Conservation (phyloP, 2,888 invertebrate genomes). For the Xestia rhomboidea region DNA sequence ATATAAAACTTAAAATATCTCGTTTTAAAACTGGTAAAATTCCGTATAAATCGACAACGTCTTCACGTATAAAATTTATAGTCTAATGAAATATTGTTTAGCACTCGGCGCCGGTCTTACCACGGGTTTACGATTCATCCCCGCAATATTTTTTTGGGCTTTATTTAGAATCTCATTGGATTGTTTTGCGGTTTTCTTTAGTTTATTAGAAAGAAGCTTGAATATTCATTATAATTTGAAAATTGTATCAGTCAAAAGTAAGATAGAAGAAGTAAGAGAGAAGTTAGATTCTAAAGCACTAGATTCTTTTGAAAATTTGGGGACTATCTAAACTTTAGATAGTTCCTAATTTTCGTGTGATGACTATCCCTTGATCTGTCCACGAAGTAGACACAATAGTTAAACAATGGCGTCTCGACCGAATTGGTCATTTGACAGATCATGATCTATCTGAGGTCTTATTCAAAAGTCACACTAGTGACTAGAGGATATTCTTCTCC, state of each 20-base stretch:
- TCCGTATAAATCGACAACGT: constrained; percentile 64
- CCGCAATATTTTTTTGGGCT: constrained; percentile 3
- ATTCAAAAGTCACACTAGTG: background rate
- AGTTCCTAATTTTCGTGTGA: background rate
- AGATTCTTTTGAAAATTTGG: too few species aligned
- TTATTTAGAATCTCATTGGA: constrained; percentile 14
- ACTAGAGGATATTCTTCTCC: background rate
- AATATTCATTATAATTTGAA: constrained; percentile 18
- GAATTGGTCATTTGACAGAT: too few species aligned
- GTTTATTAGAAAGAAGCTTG: background rate
- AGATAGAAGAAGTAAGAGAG: too few species aligned
- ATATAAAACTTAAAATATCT: constrained; percentile 51
- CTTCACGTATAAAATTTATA: constrained; percentile 73
- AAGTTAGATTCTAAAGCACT: too few species aligned
- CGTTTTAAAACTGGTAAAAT: constrained; percentile 60
- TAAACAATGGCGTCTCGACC: too few species aligned
- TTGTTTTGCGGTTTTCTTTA: constrained; percentile 22
- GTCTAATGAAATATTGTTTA: constrained; percentile 76
- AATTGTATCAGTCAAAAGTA: background rate
- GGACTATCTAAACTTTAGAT: too few species aligned
- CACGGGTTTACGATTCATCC: constrained; percentile 62
- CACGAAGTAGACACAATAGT: too few species aligned
- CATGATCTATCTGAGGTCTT: background rate
- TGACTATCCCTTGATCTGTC: too few species aligned
- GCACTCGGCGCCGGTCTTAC: constrained; percentile 69